Conservation (phyloP, 2,113 vertebrate genomes). For the Chauna torquata region DNA sequence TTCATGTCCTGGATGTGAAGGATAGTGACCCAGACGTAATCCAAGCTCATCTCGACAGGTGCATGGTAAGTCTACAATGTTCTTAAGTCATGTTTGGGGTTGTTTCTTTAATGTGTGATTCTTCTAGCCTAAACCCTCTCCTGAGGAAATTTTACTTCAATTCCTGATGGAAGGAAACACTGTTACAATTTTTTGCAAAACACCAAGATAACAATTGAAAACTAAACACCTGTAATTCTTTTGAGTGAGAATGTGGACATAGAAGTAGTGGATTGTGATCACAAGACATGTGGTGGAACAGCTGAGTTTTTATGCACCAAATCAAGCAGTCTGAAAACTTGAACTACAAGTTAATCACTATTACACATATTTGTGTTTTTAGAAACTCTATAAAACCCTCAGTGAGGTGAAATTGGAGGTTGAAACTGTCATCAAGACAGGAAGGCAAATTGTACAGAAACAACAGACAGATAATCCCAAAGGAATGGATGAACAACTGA, state of each 20-base stretch:
- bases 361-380: not conserved
- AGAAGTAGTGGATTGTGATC: not conserved
- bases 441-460: slow-evolving; percentile 97
- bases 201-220: not conserved
- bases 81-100: not conserved
- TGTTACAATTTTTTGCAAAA: not conserved
- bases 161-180: not conserved
- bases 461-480: slow-evolving; percentile 97
- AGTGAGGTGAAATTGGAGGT: slow-evolving; percentile 98
- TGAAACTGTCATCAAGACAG: slow-evolving; percentile 98
- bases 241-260: not conserved
- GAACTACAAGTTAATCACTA: not conserved
- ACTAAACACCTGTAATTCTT: not conserved
- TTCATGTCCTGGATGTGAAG: slow-evolving; percentile 86
- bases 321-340: not conserved
- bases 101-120: not conserved
- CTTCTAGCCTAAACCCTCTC: not conserved
- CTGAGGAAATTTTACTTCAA: not conserved
- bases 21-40: slow-evolving; percentile 89
- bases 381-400: slow-evolving; percentile 96
- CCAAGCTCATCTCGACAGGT: slow-evolving; percentile 86
- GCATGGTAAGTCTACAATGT: slow-evolving; percentile 84
- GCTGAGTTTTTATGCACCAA: not conserved
- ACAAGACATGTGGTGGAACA: not conserved
- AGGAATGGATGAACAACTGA: slow-evolving; percentile 94